Base-by-base conservation (phyloP, 2,888 invertebrate species). In the Cerastoderma edule region DNA sequence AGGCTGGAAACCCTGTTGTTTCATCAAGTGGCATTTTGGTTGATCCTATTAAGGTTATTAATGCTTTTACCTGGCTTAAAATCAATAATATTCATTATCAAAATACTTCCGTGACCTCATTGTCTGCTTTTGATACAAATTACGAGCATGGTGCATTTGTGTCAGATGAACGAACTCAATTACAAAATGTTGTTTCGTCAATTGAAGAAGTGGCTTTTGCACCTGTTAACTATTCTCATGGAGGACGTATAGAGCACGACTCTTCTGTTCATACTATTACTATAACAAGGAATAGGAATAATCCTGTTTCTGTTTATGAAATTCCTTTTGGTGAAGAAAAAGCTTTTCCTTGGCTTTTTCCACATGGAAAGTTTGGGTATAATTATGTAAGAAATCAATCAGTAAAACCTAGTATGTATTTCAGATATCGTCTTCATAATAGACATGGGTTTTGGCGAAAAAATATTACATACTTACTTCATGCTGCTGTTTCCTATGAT, bases 261-360 rank as follows among this genome's bases (percentile, higher is more conserved):
- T 8, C 27, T 30, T 2, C 50, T 33, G 28, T 54, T 32, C 28
- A 57, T 32, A 48, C n/a, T 22, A 10, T 73, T 10, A 48, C 22
- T 32, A 50, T 68, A 5, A n/a, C 33, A n/a, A 3, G 1, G 16
- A 68, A 64, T 27, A 2, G 13, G 24, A n/a, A 64, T 19, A 22
- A 22, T 13, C 60, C 69, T 19, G 63, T 76, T 22, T 35, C 75
- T 50, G 48, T 75, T 30, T 30, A 67, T 13, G 46, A 67, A 24
- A 19, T 80, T 16, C 19, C 19, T 13, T 24, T 30, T 69, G 72
- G 74, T 24, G 76, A 80, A 66, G 71, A 80, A 57, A 22, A 65
- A 30, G 76, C 76, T n/a, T 80, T 73, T 65, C 74, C 73, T 28
- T 77, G 76, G 73, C 30, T 80, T 35, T 80, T 80, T 63, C 77